phyloP scores from a whole-genome alignment of 1,140 invertebrate genomes.

The Drosophila sturtevanti region DNA sequence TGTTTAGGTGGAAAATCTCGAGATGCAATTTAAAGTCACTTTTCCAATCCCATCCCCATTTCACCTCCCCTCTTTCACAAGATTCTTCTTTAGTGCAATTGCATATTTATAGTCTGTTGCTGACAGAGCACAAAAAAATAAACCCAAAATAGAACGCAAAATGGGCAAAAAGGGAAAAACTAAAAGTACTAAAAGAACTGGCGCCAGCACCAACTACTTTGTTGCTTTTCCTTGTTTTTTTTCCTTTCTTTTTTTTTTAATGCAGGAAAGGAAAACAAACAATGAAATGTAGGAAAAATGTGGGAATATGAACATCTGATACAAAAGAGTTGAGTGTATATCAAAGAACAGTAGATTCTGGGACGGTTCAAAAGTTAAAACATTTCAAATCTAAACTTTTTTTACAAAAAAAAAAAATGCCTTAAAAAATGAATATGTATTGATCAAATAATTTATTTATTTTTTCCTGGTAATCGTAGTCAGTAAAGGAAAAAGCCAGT shows the following conservation, averaged over 20 bases:
- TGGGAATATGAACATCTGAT: conserved; percentile 20
- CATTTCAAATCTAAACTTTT: not conserved
- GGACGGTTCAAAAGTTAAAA: not conserved
- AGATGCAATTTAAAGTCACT: not conserved
- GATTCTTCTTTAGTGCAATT: not conserved
- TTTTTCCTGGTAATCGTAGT: too few relatives aligned
- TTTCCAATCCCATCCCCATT: not conserved
- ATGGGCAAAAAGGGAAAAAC: not conserved
- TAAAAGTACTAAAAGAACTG: conserved; percentile 14
- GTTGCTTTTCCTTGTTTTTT: too few relatives aligned
- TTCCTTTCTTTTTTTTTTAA: not conserved
- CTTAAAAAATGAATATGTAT: too few relatives aligned
- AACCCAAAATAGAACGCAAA: conserved; percentile 15
- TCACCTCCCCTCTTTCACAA: not conserved
- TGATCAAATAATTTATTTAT: too few relatives aligned
- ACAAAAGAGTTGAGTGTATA: not conserved
- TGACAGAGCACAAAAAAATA: conserved; percentile 16
- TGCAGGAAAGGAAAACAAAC: conserved; percentile 25
- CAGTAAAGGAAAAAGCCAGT: too few relatives aligned
- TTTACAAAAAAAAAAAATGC: too few relatives aligned
- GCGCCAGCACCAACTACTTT: conserved; percentile 14
- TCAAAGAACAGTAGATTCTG: not conserved
- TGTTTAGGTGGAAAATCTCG: conserved; percentile 2
- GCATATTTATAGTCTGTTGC: conserved; percentile 29
- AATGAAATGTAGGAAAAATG: conserved; percentile 9